Conservation (phyloP, 2,797 vertebrate species). For the Hydrolagus colliei region DNA sequence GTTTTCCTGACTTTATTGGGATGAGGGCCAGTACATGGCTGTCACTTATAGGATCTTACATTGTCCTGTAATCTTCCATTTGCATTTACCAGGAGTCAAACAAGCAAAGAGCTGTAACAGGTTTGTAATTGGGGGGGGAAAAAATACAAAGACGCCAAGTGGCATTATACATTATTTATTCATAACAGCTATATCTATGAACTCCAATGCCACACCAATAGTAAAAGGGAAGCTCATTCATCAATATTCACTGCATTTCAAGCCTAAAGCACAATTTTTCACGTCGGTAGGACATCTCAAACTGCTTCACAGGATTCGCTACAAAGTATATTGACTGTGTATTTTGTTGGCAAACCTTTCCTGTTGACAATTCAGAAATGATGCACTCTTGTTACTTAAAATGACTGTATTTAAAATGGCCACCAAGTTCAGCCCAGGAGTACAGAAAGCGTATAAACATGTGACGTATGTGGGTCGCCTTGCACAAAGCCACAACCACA, state of each 20-base stretch:
- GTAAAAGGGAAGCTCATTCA: not conserved
- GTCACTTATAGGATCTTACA: not conserved
- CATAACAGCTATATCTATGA: not conserved
- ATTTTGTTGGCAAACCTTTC: too few relatives aligned
- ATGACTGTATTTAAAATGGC: not conserved
- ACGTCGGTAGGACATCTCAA: too few relatives aligned
- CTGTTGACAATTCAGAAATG: not conserved
- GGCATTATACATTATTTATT: not conserved
- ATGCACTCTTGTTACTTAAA: not conserved
- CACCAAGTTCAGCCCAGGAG: not conserved
- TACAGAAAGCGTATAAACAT: not conserved
- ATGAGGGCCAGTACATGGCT: not conserved
- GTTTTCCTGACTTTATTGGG: not conserved
- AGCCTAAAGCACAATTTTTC: not conserved
- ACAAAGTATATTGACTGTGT: too few relatives aligned
- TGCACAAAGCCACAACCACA: not conserved
- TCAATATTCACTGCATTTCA: not conserved
- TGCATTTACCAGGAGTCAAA: not conserved
- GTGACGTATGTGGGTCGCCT: not conserved
- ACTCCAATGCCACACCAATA: not conserved
- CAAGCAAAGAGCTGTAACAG: not conserved
- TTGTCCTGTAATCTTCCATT: not conserved
- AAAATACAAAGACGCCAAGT: not conserved
- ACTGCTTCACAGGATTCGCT: too few relatives aligned
- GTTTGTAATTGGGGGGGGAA: not conserved